These are phyloP conservation scores for Drosophila carrolli DNA, from an alignment of 1,140 invertebrate species.

Conservation along the genomic window DNA sequence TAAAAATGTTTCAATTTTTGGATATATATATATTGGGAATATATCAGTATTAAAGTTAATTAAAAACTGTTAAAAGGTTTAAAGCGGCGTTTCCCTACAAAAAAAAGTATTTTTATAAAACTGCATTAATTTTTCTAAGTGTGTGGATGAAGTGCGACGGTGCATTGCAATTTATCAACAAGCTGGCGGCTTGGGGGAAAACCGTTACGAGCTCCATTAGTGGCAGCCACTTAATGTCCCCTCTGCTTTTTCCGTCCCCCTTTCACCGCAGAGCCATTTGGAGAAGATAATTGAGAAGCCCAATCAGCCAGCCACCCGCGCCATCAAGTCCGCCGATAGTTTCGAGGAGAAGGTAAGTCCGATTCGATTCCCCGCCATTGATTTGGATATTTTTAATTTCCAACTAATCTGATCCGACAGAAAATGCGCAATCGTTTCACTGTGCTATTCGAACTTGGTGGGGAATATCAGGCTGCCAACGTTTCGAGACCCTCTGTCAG, in stretches of 20 bases:
- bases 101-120: not conserved
- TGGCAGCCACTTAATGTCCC: conserved; percentile 68
- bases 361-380: not conserved
- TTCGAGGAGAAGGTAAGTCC: conserved; percentile 87
- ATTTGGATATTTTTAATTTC: not conserved
- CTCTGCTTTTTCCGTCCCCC: conserved; percentile 21
- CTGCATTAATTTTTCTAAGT: not conserved
- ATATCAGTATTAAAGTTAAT: too few species aligned
- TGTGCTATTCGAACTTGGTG: conserved; percentile 91
- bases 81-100: too few species aligned
- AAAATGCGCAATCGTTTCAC: conserved; percentile 89
- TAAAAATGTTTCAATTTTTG: too few species aligned
- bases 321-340: conserved; percentile 89
- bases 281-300: conserved; percentile 92
- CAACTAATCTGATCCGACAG: conserved; percentile 47
- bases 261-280: conserved; percentile 89
- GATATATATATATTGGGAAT: too few species aligned
- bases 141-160: not conserved
- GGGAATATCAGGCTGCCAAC: conserved; percentile 84
- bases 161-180: conserved; percentile 51
- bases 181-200: conserved; percentile 23
- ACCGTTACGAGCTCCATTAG: conserved; percentile 56
- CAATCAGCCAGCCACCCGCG: conserved; percentile 89
- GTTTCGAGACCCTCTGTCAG: conserved; percentile 78
- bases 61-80: too few species aligned